Evolutionary conservation across 92 coral and sea anemone genomes (phyloP).

Genomic region (Epizoanthus rinbou): DNA sequence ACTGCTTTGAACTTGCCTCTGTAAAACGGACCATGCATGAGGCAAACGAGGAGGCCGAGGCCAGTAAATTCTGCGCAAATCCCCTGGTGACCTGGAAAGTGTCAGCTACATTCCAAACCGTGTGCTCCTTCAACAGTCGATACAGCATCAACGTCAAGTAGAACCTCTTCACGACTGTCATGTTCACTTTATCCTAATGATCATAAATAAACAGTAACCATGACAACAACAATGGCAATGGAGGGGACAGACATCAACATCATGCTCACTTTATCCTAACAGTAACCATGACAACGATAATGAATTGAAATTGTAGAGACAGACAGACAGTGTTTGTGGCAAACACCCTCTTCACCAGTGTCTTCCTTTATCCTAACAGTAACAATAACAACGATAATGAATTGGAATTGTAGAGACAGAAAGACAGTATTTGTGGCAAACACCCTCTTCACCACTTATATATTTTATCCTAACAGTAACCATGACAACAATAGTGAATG

Average conservation of each 20-base stretch:
- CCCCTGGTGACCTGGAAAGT: constrained; percentile 86
- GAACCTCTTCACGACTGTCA: constrained; percentile 65
- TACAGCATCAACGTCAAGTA: constrained; percentile 88
- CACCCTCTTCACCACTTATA: constrained; percentile 39
- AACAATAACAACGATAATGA: background rate
- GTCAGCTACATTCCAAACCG: constrained; percentile 82
- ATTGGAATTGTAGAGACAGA: background rate
- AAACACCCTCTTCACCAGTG: constrained; percentile 33
- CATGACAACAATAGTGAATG: background rate
- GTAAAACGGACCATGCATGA: constrained; percentile 93
- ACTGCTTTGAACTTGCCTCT: constrained; percentile 41
- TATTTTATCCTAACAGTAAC: constrained; percentile 34
- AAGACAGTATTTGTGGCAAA: background rate
- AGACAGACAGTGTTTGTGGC: background rate
- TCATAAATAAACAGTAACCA: constrained; percentile 3
- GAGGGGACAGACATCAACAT: background rate
- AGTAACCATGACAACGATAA: background rate
- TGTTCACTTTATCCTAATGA: constrained; percentile 50
- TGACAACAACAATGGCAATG: background rate
- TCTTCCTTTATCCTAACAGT: constrained; percentile 13
- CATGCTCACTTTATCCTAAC: constrained; percentile 34
- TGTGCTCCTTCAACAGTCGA: constrained; percentile 75
- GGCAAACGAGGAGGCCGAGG: constrained; percentile 89
- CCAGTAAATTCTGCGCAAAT: constrained; percentile 85
- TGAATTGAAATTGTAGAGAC: background rate